A percentile compares a stretch with the other conserved stretches of the same genome.
Conservation (phyloP, 2,113 vertebrate species). For the Gracilinanus agilis region DNA sequence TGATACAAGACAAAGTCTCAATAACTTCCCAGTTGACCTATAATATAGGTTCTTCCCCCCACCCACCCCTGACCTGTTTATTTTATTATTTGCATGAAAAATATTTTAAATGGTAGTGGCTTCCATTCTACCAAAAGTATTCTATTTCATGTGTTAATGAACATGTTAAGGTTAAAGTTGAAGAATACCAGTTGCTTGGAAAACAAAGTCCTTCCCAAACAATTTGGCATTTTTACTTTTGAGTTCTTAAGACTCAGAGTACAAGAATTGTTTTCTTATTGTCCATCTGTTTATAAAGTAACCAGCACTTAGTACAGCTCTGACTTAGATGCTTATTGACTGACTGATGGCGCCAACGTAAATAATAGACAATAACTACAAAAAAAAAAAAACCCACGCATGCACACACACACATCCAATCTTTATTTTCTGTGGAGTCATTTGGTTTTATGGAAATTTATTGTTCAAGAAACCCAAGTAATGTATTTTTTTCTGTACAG, state of each 20-base stretch:
- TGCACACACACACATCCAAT: not conserved
- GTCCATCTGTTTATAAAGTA: not conserved
- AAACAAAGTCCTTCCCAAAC: constrained; percentile 61
- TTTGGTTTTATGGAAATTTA: not conserved
- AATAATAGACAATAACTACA: not conserved
- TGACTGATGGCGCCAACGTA: not conserved
- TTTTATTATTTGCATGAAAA: constrained; percentile 74
- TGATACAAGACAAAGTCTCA: constrained; percentile 71
- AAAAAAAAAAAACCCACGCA: not conserved
- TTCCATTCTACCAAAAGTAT: constrained; percentile 71
- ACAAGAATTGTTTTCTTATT: not conserved
- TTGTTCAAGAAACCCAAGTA: not conserved
- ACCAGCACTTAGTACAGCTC: not conserved
- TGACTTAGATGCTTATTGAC: not conserved
- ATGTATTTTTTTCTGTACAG: not conserved
- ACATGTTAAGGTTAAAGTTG: constrained; percentile 63
- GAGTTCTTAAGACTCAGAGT: constrained; percentile 3
- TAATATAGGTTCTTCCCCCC: constrained; percentile 66
- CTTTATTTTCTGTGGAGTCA: not conserved
- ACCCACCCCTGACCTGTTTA: constrained; percentile 59
- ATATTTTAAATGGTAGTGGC: constrained; percentile 67
- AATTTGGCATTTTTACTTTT: constrained; percentile 53
- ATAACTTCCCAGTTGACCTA: constrained; percentile 72
- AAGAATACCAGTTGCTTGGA: constrained; percentile 39
- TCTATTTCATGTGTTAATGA: constrained; percentile 76